A percentile compares a stretch with the other conserved stretches of the same genome.
Conservation (phyloP, 1,140 invertebrate genomes). For the Pogonognathellus flavescens region DNA sequence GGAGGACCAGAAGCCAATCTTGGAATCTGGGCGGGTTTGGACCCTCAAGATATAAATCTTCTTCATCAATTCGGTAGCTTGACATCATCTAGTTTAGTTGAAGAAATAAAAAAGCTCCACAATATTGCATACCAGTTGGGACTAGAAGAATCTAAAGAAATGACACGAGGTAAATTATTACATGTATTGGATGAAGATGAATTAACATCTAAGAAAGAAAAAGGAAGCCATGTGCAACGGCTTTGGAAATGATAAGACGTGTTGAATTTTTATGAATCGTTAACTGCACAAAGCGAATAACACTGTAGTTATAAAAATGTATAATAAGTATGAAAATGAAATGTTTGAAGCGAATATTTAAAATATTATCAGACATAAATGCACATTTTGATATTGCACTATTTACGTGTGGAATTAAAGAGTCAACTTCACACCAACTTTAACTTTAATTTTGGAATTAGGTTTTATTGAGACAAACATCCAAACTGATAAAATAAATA, state of each 20-base stretch:
- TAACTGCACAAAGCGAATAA: no score
- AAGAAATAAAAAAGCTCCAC: conserved; percentile 92
- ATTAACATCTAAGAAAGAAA: conserved; percentile 38
- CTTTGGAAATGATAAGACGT: conserved; percentile 58
- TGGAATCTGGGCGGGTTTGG: conserved; percentile 73
- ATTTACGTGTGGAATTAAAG: no score
- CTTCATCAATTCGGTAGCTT: conserved; percentile 85
- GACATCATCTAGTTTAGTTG: conserved; percentile 83
- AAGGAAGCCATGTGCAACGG: conserved; percentile 56
- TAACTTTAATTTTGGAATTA: no score
- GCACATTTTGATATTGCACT: background rate
- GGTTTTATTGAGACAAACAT: no score
- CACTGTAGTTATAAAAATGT: background rate
- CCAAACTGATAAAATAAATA: no score
- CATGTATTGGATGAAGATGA: conserved; percentile 77
- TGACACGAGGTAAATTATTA: conserved; percentile 94
- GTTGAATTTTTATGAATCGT: background rate
- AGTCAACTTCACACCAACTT: no score
- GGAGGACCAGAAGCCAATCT: conserved; percentile 69
- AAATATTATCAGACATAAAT: background rate
- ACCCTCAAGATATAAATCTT: conserved; percentile 78
- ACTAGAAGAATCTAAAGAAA: conserved; percentile 94
- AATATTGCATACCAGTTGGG: conserved; percentile 94
- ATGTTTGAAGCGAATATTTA: background rate
- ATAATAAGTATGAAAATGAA: background rate